These are phyloP conservation scores for Arion vulgaris DNA, from an alignment of 1,140 invertebrate species.

Conservation along the genomic window DNA sequence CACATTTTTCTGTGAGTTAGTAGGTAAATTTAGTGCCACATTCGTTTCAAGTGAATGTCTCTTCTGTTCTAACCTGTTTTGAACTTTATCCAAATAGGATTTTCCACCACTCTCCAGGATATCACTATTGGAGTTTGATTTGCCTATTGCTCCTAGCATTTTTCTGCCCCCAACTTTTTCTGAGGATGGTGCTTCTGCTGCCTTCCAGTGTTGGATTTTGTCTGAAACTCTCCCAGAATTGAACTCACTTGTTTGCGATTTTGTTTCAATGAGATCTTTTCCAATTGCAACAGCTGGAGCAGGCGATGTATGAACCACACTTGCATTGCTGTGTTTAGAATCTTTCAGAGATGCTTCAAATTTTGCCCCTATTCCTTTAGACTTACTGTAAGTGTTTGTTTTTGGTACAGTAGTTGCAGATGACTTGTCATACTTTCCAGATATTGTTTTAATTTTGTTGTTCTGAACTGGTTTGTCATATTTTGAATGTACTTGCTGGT, in stretches of 20 bases:
- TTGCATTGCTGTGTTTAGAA: neutral
- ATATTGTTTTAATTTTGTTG: neutral
- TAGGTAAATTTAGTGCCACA: neutral
- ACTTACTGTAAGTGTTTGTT: neutral
- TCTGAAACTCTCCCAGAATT: neutral
- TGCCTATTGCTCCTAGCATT: conserved; percentile 11
- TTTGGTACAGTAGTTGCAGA: neutral
- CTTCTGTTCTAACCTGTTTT: neutral
- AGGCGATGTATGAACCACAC: neutral
- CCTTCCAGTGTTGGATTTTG: neutral
- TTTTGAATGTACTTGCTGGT: neutral
- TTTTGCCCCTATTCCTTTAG: conserved; percentile 1
- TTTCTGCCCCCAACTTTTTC: neutral
- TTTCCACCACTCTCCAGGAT: neutral
- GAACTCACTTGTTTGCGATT: neutral
- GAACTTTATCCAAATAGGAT: neutral
- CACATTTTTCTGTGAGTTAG: neutral
- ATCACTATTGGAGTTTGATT: neutral
- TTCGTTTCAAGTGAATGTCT: conserved; percentile 16
- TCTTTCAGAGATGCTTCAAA: conserved; percentile 1
- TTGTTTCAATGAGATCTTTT: neutral
- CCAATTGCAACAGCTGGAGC: too few relatives aligned
- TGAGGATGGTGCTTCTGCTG: neutral
- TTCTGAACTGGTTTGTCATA: neutral
- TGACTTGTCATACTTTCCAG: neutral